Base-by-base conservation (phyloP, 2,888 invertebrate genomes). In the Spisula subtruncata region DNA sequence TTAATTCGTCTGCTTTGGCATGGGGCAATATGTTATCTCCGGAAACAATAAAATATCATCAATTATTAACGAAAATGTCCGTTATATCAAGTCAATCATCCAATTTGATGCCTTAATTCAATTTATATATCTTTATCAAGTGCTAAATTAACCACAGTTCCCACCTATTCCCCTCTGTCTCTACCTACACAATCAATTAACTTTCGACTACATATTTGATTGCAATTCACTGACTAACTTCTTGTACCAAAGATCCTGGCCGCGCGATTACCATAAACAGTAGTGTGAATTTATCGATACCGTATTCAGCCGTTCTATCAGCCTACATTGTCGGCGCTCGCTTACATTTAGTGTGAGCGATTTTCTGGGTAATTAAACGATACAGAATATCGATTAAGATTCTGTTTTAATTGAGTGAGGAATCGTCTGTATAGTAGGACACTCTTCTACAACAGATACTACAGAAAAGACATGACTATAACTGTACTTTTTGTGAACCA, bases 121-220 rank as follows among this genome's bases (percentile, higher is more conserved):
- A 89, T 91, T 89, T 86, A 91, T 91, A 86, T 86, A 81, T 89
- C 88, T 88, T 91, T 91, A 89, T 88, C 84, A 54, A 46, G 81
- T 80, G 79, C 56, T 60, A 54, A 81, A 79, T 81, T 82, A 81
- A 35, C 66, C 79, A 35, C 75, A 56, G 86, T 87, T 54, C 84
- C 84, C 75, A 86, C 81, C 66, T 35, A 48, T 85, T 60, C 84
- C 86, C n/a, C 16, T 32, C 75, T 82, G 83, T 83, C 88, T 84
- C 66, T 90, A 92, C 89, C 90, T 92, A 92, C 88, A 89, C 88
- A 87, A 91, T 89, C 88, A 92, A 92, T 92, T 92, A 92, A 75
- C 81, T 82, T 85, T 79, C 60, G 83, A 79, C 88, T 91, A 88
- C 89, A 92, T 92, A 92, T 92, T 92, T 91, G 85, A 92, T 91